These are phyloP conservation scores for Gallinago undulata DNA, from an alignment of 2,113 vertebrate genomes.

Conservation along the genomic window DNA sequence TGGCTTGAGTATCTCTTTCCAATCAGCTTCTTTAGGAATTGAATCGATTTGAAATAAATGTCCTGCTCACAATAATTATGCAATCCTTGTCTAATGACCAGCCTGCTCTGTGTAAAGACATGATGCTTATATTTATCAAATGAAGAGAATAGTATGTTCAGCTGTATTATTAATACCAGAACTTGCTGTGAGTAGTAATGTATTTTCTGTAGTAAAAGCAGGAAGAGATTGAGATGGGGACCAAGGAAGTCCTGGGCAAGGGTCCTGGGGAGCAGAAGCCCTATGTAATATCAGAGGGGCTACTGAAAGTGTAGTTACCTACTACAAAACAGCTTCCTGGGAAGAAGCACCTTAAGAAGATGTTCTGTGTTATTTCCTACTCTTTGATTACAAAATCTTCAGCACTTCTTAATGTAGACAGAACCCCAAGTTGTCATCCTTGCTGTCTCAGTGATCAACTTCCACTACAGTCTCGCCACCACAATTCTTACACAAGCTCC, in stretches of 20 bases:
- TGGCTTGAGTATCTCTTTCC: neutral
- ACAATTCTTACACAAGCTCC: neutral
- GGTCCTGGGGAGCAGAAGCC: neutral
- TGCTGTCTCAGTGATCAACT: neutral
- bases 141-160: neutral
- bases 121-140: neutral
- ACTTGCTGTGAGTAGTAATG: neutral
- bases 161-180: neutral
- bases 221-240: neutral
- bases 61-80: neutral
- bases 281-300: neutral
- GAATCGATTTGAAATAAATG: neutral
- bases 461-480: neutral
- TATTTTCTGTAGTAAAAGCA: neutral
- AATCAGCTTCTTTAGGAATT: neutral
- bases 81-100: neutral
- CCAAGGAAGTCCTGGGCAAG: neutral
- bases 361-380: neutral
- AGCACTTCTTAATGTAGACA: neutral
- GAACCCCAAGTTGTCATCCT: neutral
- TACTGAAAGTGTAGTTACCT: neutral
- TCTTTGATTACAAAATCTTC: neutral
- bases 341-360: neutral
- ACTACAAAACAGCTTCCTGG: neutral
- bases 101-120: neutral